These are phyloP conservation scores for Cataglyphis rosenhaueri DNA, from an alignment of 2,888 invertebrate species.

Conservation along the genomic window DNA sequence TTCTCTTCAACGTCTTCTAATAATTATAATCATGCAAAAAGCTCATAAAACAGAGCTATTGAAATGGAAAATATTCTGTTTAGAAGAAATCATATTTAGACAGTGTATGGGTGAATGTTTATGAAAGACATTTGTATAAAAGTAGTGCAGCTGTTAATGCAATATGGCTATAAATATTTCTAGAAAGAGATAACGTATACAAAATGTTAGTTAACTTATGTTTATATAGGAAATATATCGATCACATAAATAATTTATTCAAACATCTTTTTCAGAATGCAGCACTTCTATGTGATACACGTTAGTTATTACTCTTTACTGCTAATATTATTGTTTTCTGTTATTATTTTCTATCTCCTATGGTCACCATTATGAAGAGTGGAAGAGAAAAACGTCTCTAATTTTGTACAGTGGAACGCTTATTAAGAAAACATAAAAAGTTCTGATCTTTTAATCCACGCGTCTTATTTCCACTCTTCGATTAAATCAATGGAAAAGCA, in stretches of 20 bases:
- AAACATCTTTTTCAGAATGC: constrained; percentile 73
- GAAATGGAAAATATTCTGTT: constrained; percentile 39
- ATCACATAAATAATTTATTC: constrained; percentile 65
- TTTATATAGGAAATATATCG: constrained; percentile 42
- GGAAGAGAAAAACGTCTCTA: constrained; percentile 70
- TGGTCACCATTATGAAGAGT: constrained; percentile 72
- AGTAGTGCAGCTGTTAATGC: constrained; percentile 43
- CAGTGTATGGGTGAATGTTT: constrained; percentile 42
- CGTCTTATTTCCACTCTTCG: constrained; percentile 72
- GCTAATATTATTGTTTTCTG: constrained; percentile 71
- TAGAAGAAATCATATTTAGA: constrained; percentile 51
- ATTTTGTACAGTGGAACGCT: constrained; percentile 73
- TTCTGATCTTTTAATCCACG: constrained; percentile 47
- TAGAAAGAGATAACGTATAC: constrained; percentile 55
- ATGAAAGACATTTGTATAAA: constrained; percentile 49
- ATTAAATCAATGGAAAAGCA: constrained; percentile 64
- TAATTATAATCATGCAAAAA: constrained; percentile 53
- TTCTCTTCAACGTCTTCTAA: constrained; percentile 34
- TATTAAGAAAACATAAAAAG: constrained; percentile 60
- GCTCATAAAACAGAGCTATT: constrained; percentile 50
- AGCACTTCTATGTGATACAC: constrained; percentile 72
- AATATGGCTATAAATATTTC: constrained; percentile 34
- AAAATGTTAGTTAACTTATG: constrained; percentile 53
- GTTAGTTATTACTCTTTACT: constrained; percentile 69
- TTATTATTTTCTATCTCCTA: constrained; percentile 72